These are phyloP conservation scores for Redunca redunca DNA, from an alignment of 2,113 vertebrate genomes.

Conservation along the genomic window DNA sequence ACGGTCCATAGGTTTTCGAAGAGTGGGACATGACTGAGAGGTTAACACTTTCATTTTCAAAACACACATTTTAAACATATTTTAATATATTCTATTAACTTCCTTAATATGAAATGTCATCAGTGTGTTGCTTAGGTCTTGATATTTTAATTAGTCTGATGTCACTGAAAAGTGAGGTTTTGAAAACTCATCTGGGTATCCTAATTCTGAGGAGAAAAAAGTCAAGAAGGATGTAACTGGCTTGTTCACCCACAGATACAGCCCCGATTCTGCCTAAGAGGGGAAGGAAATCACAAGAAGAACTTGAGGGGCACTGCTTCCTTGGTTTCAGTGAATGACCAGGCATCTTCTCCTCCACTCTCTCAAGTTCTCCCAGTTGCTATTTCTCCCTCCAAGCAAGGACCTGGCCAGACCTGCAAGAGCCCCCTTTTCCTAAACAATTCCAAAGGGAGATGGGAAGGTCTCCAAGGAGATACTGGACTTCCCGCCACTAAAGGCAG, in stretches of 20 bases:
- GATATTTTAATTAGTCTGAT: background rate
- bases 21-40: background rate
- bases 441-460: background rate
- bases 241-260: background rate
- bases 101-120: background rate
- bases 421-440: background rate
- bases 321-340: background rate
- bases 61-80: background rate
- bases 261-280: background rate
- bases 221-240: background rate
- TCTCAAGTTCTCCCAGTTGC: background rate
- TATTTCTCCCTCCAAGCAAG: background rate
- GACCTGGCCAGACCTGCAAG: background rate
- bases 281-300: background rate
- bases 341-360: no score
- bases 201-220: background rate
- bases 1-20: background rate
- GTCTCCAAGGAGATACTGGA: background rate
- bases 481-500: background rate
- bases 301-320: background rate
- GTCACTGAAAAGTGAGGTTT: background rate
- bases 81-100: background rate
- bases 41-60: background rate
- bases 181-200: background rate
- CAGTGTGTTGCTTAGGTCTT: background rate